A percentile compares a stretch with the other conserved stretches of the same genome.
These are phyloP conservation scores for Coptodon bakossiorum DNA, from an alignment of 2,113 vertebrate genomes.

Conservation along the genomic window DNA sequence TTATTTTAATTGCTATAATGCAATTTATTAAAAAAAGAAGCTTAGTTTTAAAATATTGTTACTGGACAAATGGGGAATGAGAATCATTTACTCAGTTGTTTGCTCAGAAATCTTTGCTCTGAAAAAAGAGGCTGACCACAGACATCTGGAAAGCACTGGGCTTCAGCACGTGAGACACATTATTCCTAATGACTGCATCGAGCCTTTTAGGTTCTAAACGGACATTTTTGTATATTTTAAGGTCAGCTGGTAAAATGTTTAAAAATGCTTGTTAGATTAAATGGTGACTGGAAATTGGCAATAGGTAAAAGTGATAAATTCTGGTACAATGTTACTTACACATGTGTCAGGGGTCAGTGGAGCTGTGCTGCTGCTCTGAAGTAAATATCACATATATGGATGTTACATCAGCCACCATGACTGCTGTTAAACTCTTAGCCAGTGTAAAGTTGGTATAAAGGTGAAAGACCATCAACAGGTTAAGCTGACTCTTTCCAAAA, in stretches of 20 bases:
- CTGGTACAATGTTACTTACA: not conserved
- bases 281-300: not conserved
- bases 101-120: not conserved
- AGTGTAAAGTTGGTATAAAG: not conserved
- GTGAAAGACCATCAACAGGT: not conserved
- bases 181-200: not conserved
- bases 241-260: not conserved
- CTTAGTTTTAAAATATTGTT: not conserved
- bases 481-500: not conserved
- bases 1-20: not conserved
- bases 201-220: not conserved
- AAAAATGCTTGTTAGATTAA: not conserved
- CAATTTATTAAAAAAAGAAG: not conserved
- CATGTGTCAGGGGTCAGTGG: no score
- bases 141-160: not conserved
- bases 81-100: not conserved
- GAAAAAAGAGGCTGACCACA: not conserved
- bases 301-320: not conserved
- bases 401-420: not conserved
- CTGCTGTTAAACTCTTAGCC: not conserved
- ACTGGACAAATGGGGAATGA: not conserved
- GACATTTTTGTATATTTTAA: not conserved
- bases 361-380: no score
- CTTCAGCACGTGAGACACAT: not conserved
- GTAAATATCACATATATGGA: not conserved